Evolutionary conservation across 2,113 vertebrate species (phyloP).

Genomic region (Ammodytes dubius): DNA sequence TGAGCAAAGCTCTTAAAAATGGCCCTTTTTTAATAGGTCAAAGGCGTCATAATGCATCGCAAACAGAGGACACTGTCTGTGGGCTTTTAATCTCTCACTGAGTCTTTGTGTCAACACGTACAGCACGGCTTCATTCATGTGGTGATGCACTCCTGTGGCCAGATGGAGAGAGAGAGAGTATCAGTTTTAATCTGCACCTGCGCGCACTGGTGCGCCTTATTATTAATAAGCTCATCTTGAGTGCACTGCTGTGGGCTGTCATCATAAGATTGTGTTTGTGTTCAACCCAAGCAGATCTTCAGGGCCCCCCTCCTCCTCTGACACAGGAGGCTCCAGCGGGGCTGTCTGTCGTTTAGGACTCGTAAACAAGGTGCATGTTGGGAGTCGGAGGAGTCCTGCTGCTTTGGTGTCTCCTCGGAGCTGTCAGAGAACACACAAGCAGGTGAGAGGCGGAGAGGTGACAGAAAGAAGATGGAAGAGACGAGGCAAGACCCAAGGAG

Average conservation of each 20-base stretch:
- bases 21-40: too few species aligned
- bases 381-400: slow-evolving; percentile 62
- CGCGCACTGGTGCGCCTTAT: slow-evolving; percentile 4
- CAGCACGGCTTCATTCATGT: neutral
- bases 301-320: slow-evolving; percentile 36
- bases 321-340: slow-evolving; percentile 48
- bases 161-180: slow-evolving; percentile 23
- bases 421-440: slow-evolving; percentile 52
- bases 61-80: neutral
- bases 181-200: slow-evolving; percentile 45
- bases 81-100: slow-evolving; percentile 1
- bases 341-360: slow-evolving; percentile 63
- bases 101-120: slow-evolving; percentile 9
- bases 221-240: slow-evolving; percentile 42
- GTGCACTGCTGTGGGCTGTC: slow-evolving; percentile 39
- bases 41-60: too few species aligned
- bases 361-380: slow-evolving; percentile 63
- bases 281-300: slow-evolving; percentile 46
- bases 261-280: slow-evolving; percentile 39
- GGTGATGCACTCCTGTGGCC: slow-evolving; percentile 20
- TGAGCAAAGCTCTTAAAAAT: too few species aligned
- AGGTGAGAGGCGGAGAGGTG: slow-evolving; percentile 14
- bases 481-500: slow-evolving; percentile 30
- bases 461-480: slow-evolving; percentile 28
- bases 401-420: slow-evolving; percentile 71